Evolutionary conservation across 2,797 vertebrate genomes (phyloP).

Genomic region (Thripadectes ignobilis): DNA sequence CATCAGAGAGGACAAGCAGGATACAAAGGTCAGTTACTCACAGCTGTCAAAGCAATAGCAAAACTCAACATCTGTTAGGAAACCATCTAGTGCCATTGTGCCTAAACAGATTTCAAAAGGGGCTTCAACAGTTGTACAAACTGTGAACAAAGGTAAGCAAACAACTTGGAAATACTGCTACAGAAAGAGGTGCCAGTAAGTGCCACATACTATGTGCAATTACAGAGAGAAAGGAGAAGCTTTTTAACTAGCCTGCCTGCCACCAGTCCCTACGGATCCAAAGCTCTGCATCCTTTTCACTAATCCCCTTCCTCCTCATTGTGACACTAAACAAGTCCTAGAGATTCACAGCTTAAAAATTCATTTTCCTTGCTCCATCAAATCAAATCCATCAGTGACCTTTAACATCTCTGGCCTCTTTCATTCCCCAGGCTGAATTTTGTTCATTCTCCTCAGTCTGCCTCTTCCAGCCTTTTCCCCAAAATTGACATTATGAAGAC

Average conservation of each 20-base stretch:
- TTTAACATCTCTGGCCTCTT: background rate
- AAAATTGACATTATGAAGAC: background rate
- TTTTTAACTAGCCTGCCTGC: background rate
- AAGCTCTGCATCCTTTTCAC: background rate
- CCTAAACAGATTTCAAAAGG: background rate
- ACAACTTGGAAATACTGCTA: background rate
- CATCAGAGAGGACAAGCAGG: background rate
- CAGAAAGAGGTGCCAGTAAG: background rate
- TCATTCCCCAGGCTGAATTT: background rate
- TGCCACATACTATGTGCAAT: background rate
- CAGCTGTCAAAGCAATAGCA: background rate
- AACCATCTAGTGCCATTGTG: background rate
- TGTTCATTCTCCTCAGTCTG: rapidly evolving
- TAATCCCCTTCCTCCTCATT: background rate
- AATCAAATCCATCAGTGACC: background rate
- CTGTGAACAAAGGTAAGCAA: background rate
- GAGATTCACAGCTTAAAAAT: background rate
- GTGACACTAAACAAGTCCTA: rapidly evolving
- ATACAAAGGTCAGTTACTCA: background rate
- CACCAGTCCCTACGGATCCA: background rate
- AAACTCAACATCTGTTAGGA: background rate
- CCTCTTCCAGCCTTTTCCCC: background rate
- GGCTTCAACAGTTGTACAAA: background rate
- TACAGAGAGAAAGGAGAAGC: background rate
- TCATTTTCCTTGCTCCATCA: background rate